phyloP scores from a whole-genome alignment of 2,888 invertebrate genomes.

The Archaeoteleia sp. region DNA sequence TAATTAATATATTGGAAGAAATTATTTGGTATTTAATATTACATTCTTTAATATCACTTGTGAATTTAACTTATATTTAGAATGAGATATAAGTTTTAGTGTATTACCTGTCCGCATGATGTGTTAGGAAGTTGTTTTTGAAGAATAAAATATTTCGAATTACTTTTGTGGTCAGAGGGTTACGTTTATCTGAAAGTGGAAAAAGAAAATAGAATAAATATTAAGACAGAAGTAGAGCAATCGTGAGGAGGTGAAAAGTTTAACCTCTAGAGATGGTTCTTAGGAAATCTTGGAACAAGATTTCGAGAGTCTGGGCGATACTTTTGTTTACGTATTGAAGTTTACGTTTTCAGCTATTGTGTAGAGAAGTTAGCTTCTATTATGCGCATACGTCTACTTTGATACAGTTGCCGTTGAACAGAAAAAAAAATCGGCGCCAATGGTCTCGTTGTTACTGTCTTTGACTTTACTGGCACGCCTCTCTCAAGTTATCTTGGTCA shows the following conservation, averaged over 20 bases:
- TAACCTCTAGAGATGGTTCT: constrained; percentile 55
- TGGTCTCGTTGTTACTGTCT: too few relatives aligned
- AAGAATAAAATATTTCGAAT: constrained; percentile 44
- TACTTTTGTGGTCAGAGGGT: constrained; percentile 44
- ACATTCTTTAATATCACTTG: too few relatives aligned
- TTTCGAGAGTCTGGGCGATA: constrained; percentile 35
- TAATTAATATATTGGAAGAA: too few relatives aligned
- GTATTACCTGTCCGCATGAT: constrained; percentile 34
- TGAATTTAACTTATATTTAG: too few relatives aligned
- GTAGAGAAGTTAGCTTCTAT: constrained; percentile 29
- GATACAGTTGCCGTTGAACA: constrained; percentile 28
- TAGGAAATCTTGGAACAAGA: constrained; percentile 44
- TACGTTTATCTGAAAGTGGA: constrained; percentile 44
- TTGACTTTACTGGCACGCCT: too few relatives aligned
- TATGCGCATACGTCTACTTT: constrained; percentile 32
- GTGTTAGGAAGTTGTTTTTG: constrained; percentile 40
- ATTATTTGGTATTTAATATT: too few relatives aligned
- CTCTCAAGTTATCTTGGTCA: too few relatives aligned
- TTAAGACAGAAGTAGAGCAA: constrained; percentile 45
- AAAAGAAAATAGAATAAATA: constrained; percentile 48
- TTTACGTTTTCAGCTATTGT: constrained; percentile 55
- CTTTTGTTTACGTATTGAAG: constrained; percentile 57
- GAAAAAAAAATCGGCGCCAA: too few relatives aligned
- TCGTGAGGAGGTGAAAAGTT: constrained; percentile 51
- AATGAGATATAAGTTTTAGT: constrained; percentile 20